Evolutionary conservation across 1,140 invertebrate species (phyloP).

Genomic region (Microvelia longipes): DNA sequence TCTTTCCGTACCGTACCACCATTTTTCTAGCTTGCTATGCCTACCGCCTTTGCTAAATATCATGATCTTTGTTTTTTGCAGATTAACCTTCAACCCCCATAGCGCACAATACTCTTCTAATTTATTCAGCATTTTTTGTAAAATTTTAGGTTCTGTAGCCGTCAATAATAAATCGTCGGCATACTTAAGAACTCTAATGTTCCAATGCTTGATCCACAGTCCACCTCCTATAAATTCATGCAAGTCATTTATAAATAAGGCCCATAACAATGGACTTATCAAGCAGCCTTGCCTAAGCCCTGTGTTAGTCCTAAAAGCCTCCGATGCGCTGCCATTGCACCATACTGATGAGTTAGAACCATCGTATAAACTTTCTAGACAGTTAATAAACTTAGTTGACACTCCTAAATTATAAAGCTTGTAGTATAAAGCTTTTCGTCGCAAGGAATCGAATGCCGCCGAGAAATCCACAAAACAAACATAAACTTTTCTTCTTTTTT

Average conservation of each 20-base stretch:
- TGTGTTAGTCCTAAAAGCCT: neutral
- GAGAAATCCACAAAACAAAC: neutral
- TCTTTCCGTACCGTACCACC: neutral
- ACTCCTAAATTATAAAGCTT: neutral
- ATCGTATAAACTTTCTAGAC: neutral
- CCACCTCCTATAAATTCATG: neutral
- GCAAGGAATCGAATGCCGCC: neutral
- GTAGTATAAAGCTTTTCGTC: neutral
- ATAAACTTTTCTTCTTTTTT: neutral
- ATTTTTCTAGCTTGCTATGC: neutral
- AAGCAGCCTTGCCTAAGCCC: neutral
- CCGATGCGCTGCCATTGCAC: neutral
- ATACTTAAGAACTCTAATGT: neutral
- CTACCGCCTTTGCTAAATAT: constrained; percentile 16
- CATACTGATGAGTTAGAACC: neutral
- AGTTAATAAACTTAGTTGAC: neutral
- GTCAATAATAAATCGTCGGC: neutral
- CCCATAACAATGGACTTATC: neutral
- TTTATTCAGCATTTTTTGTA: constrained; percentile 12
- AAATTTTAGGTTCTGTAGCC: neutral
- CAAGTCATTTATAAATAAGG: neutral
- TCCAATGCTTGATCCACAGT: neutral
- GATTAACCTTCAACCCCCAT: constrained; percentile 14
- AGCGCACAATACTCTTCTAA: constrained; percentile 16
- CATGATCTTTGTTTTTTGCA: constrained; percentile 19